Evolutionary conservation across 2,113 vertebrate species (phyloP).

Genomic region (Falcunculus frontatus): DNA sequence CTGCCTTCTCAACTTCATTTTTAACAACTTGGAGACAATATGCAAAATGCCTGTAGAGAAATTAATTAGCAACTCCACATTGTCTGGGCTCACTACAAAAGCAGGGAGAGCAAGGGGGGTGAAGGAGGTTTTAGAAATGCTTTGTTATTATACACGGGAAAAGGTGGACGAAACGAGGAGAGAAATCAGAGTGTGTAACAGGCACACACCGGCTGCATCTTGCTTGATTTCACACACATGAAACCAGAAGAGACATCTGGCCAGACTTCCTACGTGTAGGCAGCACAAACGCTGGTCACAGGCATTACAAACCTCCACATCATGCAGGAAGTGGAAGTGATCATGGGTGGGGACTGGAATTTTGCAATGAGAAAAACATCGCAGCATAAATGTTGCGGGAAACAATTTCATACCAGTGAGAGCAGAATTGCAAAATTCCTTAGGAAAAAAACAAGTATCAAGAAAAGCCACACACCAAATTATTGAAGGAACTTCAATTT

Average conservation of each 20-base stretch:
- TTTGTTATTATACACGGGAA: neutral
- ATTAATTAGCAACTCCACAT: neutral
- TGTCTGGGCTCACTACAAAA: neutral
- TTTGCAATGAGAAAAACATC: neutral
- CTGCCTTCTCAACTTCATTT: neutral
- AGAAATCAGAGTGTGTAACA: neutral
- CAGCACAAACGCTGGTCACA: neutral
- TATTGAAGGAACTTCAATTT: neutral
- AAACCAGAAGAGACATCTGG: neutral
- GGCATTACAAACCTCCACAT: neutral
- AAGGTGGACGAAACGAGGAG: neutral
- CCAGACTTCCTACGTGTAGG: neutral
- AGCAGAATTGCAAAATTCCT: neutral
- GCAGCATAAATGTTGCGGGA: neutral
- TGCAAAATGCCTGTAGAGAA: neutral
- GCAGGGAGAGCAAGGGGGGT: rapidly evolving
- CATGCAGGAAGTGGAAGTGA: neutral
- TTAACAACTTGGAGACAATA: neutral
- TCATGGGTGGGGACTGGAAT: neutral
- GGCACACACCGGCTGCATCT: neutral
- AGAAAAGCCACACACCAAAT: neutral
- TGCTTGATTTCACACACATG: neutral
- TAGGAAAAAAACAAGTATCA: neutral
- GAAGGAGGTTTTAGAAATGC: neutral
- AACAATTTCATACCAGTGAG: neutral